Conservation (phyloP, 2,888 invertebrate genomes). For the Molorchus minor region DNA sequence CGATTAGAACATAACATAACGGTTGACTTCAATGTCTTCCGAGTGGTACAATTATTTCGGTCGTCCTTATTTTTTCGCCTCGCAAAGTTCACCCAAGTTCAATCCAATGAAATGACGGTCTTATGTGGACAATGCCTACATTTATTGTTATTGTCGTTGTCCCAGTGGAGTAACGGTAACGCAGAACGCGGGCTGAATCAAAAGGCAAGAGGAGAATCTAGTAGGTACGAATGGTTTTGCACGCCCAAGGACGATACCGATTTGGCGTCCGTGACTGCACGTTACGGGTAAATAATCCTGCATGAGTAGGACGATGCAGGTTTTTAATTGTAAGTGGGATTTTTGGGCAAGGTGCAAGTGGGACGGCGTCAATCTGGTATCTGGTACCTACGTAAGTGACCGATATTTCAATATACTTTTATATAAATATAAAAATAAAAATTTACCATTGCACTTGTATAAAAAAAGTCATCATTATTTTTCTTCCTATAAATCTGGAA, state of each 20-base stretch:
- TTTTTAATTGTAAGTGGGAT: neutral
- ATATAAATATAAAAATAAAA: no score
- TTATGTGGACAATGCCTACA: no score
- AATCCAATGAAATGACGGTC: neutral
- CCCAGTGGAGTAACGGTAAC: neutral
- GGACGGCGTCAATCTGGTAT: no score
- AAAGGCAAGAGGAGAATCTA: neutral
- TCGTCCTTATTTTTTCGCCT: constrained; percentile 13
- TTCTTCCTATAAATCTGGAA: no score
- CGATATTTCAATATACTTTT: no score
- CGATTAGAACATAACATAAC: no score
- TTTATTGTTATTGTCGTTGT: no score
- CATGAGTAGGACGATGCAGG: neutral
- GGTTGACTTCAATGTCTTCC: constrained; percentile 20
- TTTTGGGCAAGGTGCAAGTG: neutral
- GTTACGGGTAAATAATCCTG: no score
- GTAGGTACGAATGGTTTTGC: neutral
- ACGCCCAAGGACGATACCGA: neutral
- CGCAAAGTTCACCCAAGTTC: constrained; percentile 15
- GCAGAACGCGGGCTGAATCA: neutral
- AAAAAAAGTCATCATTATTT: no score
- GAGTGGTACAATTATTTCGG: neutral
- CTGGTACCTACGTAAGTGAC: no score
- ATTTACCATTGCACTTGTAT: no score
- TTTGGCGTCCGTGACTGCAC: neutral